Percentiles rank a stretch among this genome's conserved stretches.
Conservation (phyloP, 2,888 invertebrate genomes). For the Drosophila mercatorum region DNA sequence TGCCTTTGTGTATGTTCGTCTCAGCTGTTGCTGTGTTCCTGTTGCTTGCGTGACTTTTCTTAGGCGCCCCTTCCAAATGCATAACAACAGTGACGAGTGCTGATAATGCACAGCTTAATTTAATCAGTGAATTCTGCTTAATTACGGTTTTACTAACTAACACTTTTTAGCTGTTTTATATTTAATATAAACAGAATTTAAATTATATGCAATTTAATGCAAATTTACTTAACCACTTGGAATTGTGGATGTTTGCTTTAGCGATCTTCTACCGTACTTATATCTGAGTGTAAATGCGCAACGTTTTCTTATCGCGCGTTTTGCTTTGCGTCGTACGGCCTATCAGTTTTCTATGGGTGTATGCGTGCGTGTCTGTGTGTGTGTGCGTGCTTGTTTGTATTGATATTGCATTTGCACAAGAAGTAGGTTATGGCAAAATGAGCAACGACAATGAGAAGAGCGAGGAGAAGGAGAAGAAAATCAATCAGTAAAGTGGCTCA, state of each 20-base stretch:
- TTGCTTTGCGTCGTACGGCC: slow-evolving; percentile 44
- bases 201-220: neutral
- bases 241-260: neutral
- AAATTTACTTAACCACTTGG: neutral
- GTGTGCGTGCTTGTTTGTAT: slow-evolving; percentile 32
- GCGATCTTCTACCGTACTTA: slow-evolving; percentile 6
- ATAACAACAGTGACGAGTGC: slow-evolving; percentile 8
- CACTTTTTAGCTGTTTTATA: neutral
- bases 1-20: neutral
- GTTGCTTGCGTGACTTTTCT: slow-evolving; percentile 55
- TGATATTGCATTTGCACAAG: slow-evolving; percentile 64
- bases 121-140: neutral
- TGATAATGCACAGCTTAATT: neutral
- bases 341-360: slow-evolving; percentile 52
- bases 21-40: slow-evolving; percentile 15
- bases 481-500: slow-evolving; percentile 61
- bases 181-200: neutral
- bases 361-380: slow-evolving; percentile 1
- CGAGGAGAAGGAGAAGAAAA: slow-evolving; percentile 36
- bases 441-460: slow-evolving; percentile 29
- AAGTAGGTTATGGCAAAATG: slow-evolving; percentile 75
- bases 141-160: neutral
- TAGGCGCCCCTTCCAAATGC: slow-evolving; percentile 34
- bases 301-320: slow-evolving; percentile 70
- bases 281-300: slow-evolving; percentile 62